Evolutionary conservation across 2,888 invertebrate genomes (phyloP).

Genomic region (Muschampia plurimacula): DNA sequence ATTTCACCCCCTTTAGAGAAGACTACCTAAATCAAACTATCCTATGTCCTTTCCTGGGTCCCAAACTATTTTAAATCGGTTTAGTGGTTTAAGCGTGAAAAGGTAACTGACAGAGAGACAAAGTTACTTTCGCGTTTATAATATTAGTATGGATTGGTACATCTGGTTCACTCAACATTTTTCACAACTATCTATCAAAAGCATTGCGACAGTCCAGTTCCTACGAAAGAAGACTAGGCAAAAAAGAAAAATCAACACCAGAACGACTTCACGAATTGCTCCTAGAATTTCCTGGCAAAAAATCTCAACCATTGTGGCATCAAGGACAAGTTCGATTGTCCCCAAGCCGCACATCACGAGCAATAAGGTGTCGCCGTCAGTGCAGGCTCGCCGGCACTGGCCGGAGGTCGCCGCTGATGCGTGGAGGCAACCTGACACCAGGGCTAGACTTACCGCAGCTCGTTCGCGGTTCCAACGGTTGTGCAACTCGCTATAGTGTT

Average conservation of each 20-base stretch:
- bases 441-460: constrained; percentile 65
- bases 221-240: not conserved
- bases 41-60: too few relatives aligned
- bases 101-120: too few relatives aligned
- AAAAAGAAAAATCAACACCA: not conserved
- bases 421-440: constrained; percentile 65
- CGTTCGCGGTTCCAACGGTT: constrained; percentile 67
- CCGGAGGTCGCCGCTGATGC: constrained; percentile 68
- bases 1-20: too few relatives aligned
- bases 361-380: constrained; percentile 33
- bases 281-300: not conserved
- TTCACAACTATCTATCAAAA: too few relatives aligned
- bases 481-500: constrained; percentile 63
- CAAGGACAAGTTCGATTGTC: constrained; percentile 36
- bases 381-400: constrained; percentile 37
- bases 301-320: constrained; percentile 10
- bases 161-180: too few relatives aligned
- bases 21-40: too few relatives aligned
- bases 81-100: too few relatives aligned
- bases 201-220: too few relatives aligned
- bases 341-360: constrained; percentile 14
- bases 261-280: too few relatives aligned
- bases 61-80: too few relatives aligned
- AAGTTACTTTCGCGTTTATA: too few relatives aligned
- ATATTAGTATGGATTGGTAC: too few relatives aligned